phyloP scores from a whole-genome alignment of 2,888 invertebrate genomes.

The Hipparchia sbordonii region DNA sequence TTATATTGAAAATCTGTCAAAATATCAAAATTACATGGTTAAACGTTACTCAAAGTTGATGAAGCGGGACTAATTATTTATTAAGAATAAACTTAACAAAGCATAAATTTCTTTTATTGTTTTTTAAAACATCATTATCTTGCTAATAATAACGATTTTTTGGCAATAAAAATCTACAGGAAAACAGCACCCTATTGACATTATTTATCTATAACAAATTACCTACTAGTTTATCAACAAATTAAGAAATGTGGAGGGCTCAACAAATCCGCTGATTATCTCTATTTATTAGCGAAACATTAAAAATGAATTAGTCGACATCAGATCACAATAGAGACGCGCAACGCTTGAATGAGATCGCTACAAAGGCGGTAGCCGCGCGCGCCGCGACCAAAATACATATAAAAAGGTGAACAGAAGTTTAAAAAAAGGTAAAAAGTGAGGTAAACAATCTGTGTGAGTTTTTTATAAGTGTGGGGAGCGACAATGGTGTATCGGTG shows the following conservation, averaged over 20 bases:
- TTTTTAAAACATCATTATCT: neutral
- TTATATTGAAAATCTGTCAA: no score
- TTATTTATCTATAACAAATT: neutral
- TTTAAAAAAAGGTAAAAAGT: conserved; percentile 79
- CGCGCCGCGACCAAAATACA: conserved; percentile 73
- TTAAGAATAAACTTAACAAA: conserved; percentile 2
- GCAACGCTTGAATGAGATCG: conserved; percentile 69
- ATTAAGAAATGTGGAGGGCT: conserved; percentile 21
- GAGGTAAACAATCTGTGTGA: conserved; percentile 79
- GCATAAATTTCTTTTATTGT: neutral
- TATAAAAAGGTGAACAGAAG: conserved; percentile 72
- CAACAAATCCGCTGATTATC: conserved; percentile 62
- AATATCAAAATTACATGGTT: no score
- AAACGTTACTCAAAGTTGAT: no score
- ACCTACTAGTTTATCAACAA: conserved; percentile 15
- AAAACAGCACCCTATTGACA: no score
- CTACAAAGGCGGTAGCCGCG: conserved; percentile 70
- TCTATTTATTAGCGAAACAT: conserved; percentile 68
- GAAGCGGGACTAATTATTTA: no score
- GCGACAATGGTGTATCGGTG: conserved; percentile 62
- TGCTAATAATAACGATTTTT: no score
- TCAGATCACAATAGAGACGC: conserved; percentile 64
- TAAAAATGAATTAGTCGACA: conserved; percentile 73
- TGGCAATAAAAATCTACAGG: no score
- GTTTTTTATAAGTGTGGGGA: conserved; percentile 64